phyloP scores from a whole-genome alignment of 2,797 vertebrate species.

The Ataeniobius toweri region DNA sequence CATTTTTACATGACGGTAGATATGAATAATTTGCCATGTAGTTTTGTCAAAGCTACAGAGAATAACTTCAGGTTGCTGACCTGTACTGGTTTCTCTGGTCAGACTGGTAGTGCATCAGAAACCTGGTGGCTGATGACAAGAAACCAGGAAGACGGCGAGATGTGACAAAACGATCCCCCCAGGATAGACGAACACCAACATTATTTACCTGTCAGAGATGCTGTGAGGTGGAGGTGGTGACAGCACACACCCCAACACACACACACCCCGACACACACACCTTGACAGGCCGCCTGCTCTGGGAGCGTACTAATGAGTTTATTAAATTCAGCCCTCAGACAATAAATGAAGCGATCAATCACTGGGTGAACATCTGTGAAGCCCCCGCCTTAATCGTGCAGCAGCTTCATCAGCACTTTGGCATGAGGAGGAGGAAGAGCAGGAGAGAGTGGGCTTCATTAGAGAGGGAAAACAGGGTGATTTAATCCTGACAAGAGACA shows the following conservation, averaged over 20 bases:
- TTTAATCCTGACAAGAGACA: too few species aligned
- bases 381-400: slow-evolving; percentile 43
- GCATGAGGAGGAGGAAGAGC: slow-evolving; percentile 6
- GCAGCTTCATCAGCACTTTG: slow-evolving; percentile 57
- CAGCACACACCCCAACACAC: neutral
- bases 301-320: slow-evolving; percentile 66
- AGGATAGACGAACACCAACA: neutral
- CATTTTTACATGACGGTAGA: too few species aligned
- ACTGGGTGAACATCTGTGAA: slow-evolving; percentile 58
- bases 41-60: too few species aligned
- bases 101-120: neutral
- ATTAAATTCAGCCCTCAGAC: slow-evolving; percentile 64
- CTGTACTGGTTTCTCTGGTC: neutral
- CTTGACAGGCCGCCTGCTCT: slow-evolving; percentile 21
- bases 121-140: neutral
- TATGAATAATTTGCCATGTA: too few species aligned
- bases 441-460: slow-evolving; percentile 2
- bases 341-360: slow-evolving; percentile 74
- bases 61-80: too few species aligned
- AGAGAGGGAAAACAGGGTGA: neutral
- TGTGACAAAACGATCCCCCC: neutral
- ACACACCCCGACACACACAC: slow-evolving; percentile 13
- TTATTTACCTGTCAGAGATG: neutral
- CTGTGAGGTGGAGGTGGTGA: neutral
- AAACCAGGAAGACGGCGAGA: neutral